phyloP scores from a whole-genome alignment of 2,888 invertebrate genomes.

The Xanthia togata region DNA sequence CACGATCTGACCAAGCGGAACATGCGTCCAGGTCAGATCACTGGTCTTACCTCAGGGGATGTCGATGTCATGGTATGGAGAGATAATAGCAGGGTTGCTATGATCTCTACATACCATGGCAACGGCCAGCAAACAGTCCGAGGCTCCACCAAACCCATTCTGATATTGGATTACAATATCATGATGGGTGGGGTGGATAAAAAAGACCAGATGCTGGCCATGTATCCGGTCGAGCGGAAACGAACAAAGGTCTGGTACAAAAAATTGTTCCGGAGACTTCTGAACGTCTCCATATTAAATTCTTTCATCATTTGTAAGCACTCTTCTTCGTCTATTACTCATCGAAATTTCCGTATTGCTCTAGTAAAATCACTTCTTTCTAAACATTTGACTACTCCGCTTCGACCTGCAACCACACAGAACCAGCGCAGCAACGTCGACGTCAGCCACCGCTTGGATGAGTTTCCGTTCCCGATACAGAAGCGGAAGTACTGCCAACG shows the following conservation, averaged over 20 bases:
- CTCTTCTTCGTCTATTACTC: neutral
- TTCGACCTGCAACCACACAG: too few species aligned
- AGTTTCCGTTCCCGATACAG: too few species aligned
- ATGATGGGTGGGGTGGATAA: too few species aligned
- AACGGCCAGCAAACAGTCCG: neutral
- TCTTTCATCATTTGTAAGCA: neutral
- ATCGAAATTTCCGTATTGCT: neutral
- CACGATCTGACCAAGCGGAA: too few species aligned
- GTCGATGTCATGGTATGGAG: slow-evolving; percentile 10
- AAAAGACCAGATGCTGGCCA: too few species aligned
- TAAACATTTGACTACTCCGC: too few species aligned
- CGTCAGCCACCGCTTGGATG: too few species aligned
- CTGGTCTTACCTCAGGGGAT: neutral
- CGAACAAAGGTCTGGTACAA: neutral
- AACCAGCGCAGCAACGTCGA: too few species aligned
- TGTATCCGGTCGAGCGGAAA: neutral
- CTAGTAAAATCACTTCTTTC: too few species aligned
- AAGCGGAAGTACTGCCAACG: too few species aligned
- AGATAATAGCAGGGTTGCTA: neutral
- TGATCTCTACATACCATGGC: slow-evolving; percentile 16
- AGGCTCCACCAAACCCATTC: too few species aligned
- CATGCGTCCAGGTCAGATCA: neutral
- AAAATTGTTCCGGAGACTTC: neutral
- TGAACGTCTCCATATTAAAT: neutral
- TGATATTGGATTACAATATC: too few species aligned